phyloP scores from a whole-genome alignment of 2,797 vertebrate species.

The Meda fulgida region DNA sequence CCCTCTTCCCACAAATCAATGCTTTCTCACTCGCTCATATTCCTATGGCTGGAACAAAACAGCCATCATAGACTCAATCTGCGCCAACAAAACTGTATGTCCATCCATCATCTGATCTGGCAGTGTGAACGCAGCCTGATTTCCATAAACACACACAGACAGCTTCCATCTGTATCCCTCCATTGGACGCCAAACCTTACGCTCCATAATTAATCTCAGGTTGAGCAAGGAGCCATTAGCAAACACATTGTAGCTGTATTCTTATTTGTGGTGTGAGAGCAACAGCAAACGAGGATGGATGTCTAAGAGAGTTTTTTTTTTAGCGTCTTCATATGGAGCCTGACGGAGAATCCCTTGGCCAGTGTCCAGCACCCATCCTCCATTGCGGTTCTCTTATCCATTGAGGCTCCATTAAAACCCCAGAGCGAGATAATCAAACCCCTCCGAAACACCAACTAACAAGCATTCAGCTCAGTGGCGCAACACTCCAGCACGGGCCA shows the following conservation, averaged over 20 bases:
- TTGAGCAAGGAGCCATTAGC: conserved; percentile 33
- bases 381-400: conserved; percentile 39
- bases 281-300: not conserved
- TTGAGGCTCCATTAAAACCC: conserved; percentile 53
- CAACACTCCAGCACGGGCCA: conserved; percentile 38
- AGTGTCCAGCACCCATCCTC: conserved; percentile 40
- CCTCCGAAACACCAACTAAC: conserved; percentile 62
- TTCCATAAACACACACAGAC: conserved; percentile 52
- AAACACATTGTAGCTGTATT: conserved; percentile 42
- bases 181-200: conserved; percentile 39
- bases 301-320: conserved; percentile 6
- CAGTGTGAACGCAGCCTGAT: conserved; percentile 22
- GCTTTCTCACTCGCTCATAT: not conserved
- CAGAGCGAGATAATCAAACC: conserved; percentile 49
- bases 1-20: conserved; percentile 23
- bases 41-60: not conserved
- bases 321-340: not conserved
- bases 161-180: conserved; percentile 52
- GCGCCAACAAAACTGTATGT: conserved; percentile 13
- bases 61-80: conserved; percentile 5
- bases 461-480: conserved; percentile 36
- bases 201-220: conserved; percentile 54
- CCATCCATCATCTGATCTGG: conserved; percentile 45
- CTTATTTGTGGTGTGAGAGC: conserved; percentile 1
- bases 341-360: conserved; percentile 44